phyloP scores from a whole-genome alignment of 2,113 vertebrate species.

The Sinocyclocheilus grahami region DNA sequence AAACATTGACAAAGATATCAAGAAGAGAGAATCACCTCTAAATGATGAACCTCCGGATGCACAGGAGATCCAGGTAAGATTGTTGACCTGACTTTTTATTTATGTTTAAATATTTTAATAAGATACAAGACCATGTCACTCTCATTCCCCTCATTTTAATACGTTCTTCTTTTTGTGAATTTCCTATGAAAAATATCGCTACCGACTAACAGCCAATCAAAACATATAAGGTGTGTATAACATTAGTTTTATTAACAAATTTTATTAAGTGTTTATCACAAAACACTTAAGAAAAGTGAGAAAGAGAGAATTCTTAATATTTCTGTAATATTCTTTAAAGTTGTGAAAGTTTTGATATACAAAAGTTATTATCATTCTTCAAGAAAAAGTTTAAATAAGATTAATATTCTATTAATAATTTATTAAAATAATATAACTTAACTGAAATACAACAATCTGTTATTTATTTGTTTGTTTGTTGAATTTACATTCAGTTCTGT shows the following conservation, averaged over 20 bases:
- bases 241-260: not conserved
- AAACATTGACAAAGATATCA: not conserved
- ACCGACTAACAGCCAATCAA: not conserved
- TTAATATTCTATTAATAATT: not conserved
- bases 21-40: not conserved
- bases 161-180: not conserved
- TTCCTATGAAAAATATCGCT: not conserved
- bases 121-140: not conserved
- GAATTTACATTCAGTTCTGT: no score
- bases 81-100: not conserved
- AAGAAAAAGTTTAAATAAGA: not conserved
- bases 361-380: not conserved
- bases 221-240: not conserved
- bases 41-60: not conserved
- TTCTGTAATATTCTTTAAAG: not conserved
- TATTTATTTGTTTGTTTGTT: no score
- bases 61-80: not conserved
- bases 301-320: not conserved
- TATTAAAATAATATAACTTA: not conserved
- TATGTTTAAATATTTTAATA: not conserved
- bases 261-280: no score
- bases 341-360: not conserved
- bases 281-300: no score
- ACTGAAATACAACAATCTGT: not conserved
- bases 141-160: not conserved